These are phyloP conservation scores for Coptodon bakossiorum DNA, from an alignment of 2,113 vertebrate species.

Conservation along the genomic window DNA sequence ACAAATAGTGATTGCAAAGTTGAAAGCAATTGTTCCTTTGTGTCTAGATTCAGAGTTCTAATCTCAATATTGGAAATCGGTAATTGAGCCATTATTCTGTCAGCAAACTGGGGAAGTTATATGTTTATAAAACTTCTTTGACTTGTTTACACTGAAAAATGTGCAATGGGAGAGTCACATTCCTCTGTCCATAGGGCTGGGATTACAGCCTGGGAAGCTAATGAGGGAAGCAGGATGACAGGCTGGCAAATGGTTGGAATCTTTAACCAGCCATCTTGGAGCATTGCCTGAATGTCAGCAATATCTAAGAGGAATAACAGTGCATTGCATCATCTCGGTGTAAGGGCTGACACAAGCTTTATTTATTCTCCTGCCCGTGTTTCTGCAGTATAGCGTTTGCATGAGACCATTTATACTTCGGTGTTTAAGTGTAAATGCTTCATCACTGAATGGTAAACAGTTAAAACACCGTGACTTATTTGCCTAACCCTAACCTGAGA, in stretches of 20 bases:
- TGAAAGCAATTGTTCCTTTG: not conserved
- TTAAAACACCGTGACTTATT: not conserved
- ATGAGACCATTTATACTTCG: not conserved
- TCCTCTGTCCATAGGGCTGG: not conserved
- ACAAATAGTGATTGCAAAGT: not conserved
- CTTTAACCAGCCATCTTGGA: not conserved
- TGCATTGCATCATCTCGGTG: not conserved
- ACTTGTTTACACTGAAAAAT: slow-evolving; percentile 22
- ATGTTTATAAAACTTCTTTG: not conserved
- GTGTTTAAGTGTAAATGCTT: not conserved
- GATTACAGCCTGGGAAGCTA: not conserved
- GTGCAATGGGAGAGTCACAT: slow-evolving; percentile 2
- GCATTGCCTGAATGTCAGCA: not conserved
- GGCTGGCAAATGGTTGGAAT: slow-evolving; percentile 24
- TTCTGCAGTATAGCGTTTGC: not conserved
- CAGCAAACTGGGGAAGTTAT: not conserved
- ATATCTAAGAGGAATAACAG: not conserved
- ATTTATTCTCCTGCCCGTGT: not conserved
- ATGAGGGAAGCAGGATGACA: slow-evolving; percentile 32
- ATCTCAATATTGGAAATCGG: not conserved
- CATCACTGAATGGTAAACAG: not conserved
- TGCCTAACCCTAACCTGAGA: not conserved
- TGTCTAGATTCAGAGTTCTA: slow-evolving; percentile 2
- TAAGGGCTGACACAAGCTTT: not conserved
- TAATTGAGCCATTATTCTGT: not conserved